Conservation (phyloP, 1,140 invertebrate genomes). For the Ridgeia piscesae region DNA sequence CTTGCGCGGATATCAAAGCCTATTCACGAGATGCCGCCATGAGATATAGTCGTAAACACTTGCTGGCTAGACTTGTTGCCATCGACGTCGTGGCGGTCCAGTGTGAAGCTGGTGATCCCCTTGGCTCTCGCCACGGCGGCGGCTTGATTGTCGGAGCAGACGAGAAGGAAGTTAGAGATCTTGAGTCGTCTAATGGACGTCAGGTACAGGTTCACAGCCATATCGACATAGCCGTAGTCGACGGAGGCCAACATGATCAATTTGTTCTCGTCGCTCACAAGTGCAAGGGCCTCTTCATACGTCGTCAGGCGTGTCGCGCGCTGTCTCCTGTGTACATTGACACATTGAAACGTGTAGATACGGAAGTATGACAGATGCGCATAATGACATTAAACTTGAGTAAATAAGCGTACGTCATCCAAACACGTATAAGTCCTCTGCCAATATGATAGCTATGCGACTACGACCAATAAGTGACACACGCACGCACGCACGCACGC, state of each 20-base stretch:
- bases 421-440: too few species aligned
- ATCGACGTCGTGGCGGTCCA: background rate
- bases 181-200: constrained; percentile 6
- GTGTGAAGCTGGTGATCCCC: background rate
- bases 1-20: too few species aligned
- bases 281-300: background rate
- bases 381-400: too few species aligned
- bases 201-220: constrained; percentile 20
- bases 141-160: constrained; percentile 8
- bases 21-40: too few species aligned
- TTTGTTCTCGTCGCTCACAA: background rate
- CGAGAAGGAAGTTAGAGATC: background rate
- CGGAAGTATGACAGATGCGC: too few species aligned
- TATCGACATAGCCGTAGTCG: constrained; percentile 18
- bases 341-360: too few species aligned
- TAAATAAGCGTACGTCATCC: too few species aligned
- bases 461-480: too few species aligned
- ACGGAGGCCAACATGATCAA: constrained; percentile 16
- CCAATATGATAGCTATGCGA: too few species aligned
- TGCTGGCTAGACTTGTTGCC: background rate
- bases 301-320: background rate
- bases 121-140: background rate
- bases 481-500: too few species aligned
- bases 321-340: background rate
- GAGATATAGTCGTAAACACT: background rate